These are phyloP conservation scores for Beroe forskalii DNA, from an alignment of 37 sponge, comb jelly and placozoan genomes.

Conservation along the genomic window DNA sequence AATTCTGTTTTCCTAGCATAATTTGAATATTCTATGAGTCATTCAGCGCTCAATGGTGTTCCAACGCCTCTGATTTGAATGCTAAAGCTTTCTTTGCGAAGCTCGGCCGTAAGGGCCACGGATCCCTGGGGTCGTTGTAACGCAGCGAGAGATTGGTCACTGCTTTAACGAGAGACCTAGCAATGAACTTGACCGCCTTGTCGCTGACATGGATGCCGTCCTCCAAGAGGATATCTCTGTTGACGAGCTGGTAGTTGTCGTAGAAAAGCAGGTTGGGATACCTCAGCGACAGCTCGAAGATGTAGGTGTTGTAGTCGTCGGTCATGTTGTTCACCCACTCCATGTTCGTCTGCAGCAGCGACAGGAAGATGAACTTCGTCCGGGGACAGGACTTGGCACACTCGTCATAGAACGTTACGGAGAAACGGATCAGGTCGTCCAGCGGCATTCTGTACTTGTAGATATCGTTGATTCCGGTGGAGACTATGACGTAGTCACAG, in stretches of 20 bases:
- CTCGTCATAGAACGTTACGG: slow-evolving; percentile 26
- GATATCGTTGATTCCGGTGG: slow-evolving; percentile 13
- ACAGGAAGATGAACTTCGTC: slow-evolving; percentile 44
- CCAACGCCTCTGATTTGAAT: neutral
- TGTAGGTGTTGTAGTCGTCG: slow-evolving; percentile 45
- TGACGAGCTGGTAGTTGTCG: slow-evolving; percentile 27
- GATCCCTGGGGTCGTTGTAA: slow-evolving; percentile 30
- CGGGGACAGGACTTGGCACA: slow-evolving; percentile 7
- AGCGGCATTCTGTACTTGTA: neutral
- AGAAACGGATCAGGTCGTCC: slow-evolving; percentile 28
- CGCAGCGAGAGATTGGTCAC: slow-evolving; percentile 20
- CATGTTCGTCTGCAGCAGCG: neutral
- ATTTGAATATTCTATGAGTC: no score
- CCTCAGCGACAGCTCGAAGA: slow-evolving; percentile 42
- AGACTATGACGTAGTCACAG: slow-evolving; percentile 27
- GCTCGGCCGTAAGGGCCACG: slow-evolving; percentile 31
- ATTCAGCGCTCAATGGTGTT: neutral
- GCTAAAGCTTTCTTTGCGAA: slow-evolving; percentile 18
- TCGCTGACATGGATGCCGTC: slow-evolving; percentile 30
- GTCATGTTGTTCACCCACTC: slow-evolving; percentile 50
- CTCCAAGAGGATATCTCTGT: slow-evolving; percentile 12
- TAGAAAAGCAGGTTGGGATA: slow-evolving; percentile 45
- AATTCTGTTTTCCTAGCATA: no score
- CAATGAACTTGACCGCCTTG: slow-evolving; percentile 41
- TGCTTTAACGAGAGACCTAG: neutral